Percentiles rank a stretch among this genome's conserved stretches.
Evolutionary conservation across 2,113 vertebrate genomes (phyloP).

Genomic region (Cynocephalus volans): DNA sequence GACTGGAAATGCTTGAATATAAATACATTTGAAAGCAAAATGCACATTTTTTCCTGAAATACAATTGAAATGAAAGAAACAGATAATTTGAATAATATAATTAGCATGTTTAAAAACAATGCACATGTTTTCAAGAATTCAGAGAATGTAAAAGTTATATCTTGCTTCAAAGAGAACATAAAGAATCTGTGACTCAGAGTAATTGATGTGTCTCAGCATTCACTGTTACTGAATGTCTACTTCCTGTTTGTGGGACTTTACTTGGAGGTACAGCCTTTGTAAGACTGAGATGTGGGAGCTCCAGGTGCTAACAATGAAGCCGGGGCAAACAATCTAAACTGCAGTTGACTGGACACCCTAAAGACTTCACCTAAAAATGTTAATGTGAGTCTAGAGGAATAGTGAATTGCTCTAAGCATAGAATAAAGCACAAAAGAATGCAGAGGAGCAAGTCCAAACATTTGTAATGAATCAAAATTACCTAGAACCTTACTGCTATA

Average conservation of each 20-base stretch:
- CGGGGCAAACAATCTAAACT: background rate
- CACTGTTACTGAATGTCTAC: background rate
- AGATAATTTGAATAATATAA: conserved; percentile 15
- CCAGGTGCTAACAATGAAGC: background rate
- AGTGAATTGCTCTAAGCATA: background rate
- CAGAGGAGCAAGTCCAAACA: background rate
- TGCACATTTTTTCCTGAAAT: background rate
- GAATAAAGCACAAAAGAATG: background rate
- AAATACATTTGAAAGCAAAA: conserved; percentile 24
- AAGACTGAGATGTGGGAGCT: background rate
- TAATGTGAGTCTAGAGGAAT: background rate
- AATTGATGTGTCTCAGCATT: background rate
- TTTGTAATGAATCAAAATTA: background rate
- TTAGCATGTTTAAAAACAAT: conserved; percentile 31
- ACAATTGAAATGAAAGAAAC: background rate
- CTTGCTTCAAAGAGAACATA: background rate
- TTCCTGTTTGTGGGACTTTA: background rate
- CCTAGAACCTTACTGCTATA: background rate
- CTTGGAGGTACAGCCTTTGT: background rate
- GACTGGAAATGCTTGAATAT: background rate
- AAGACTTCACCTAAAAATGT: background rate
- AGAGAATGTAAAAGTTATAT: background rate
- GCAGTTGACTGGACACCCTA: background rate
- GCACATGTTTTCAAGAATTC: conserved; percentile 15
- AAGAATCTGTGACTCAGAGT: background rate